These are phyloP conservation scores for Rhinella marina DNA, from an alignment of 2,797 vertebrate genomes.

Conservation along the genomic window DNA sequence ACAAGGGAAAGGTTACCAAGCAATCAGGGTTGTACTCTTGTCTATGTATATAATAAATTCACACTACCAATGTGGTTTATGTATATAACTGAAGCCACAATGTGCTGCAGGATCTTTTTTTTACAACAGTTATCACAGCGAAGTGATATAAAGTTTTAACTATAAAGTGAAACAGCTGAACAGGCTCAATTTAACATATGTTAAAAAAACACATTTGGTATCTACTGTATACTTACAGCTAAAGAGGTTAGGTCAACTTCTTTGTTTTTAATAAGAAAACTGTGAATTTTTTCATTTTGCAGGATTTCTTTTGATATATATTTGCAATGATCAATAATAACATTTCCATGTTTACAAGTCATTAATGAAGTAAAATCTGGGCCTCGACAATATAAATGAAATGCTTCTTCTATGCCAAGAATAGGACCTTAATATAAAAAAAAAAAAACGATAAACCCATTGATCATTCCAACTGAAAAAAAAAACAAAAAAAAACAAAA, in stretches of 20 bases:
- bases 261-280: conserved; percentile 87
- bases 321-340: conserved; percentile 81
- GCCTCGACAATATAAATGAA: conserved; percentile 89
- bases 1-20: too few relatives aligned
- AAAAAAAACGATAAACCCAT: conserved; percentile 27
- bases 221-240: conserved; percentile 81
- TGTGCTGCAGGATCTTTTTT: too few relatives aligned
- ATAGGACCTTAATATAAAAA: conserved; percentile 80
- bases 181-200: neutral
- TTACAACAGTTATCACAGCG: too few relatives aligned
- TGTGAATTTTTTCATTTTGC: conserved; percentile 84
- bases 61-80: too few relatives aligned
- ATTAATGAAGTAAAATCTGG: conserved; percentile 93
- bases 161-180: neutral
- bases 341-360: conserved; percentile 94
- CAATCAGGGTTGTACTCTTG: too few relatives aligned
- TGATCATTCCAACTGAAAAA: neutral
- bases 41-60: too few relatives aligned
- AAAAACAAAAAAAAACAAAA: neutral
- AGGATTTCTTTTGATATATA: conserved; percentile 89
- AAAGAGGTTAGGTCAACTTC: conserved; percentile 85
- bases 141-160: neutral
- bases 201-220: neutral
- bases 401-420: conserved; percentile 89
- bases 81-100: too few relatives aligned